Evolutionary conservation across 2,797 vertebrate genomes (phyloP), one percentile per base, ranked within the genome.

Genomic region (Nasua narica): DNA sequence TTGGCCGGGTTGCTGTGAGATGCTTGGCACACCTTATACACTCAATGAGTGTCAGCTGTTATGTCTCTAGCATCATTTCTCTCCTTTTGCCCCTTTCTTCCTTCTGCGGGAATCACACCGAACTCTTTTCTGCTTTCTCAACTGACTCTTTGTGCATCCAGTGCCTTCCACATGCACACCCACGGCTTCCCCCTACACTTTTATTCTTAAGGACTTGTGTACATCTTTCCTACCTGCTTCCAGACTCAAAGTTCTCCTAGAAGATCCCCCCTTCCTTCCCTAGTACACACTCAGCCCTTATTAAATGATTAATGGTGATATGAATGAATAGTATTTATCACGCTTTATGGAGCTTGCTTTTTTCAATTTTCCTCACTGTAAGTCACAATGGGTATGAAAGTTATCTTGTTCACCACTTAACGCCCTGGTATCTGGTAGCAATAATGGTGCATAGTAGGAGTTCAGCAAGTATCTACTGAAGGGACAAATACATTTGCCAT

Each of bases 221-320:
- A 32, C 9, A 74, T 74, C 35, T 90, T 40, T 93, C 79, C 67
- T 74, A 25, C 15, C 8, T 4, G 2, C 6, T 60, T 70, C 50
- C 19, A 65, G 69, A 86, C 6, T 25, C 84, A 35, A 15, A 21
- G 19, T 10, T 84, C 72, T 86, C 15, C 32, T 50, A 50, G 25
- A 76, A n/a, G 16, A 4, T 50, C 15, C 16, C 3, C 6, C 16
- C 15, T 65, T 48, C 67, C 27, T 37, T 83, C 86, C 40, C 37
- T 62, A 54, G 27, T 50, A 40, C 1, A 52, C 18, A 78, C 32
- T 78, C 65, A 40, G 27, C 19, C 27, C 60, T 82, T 69, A 35
- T 85, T 83, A 87, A 65, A 76, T 69, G 87, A 76, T 62, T 58
- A 62, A 32, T 72, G 29, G 12, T 81, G 18, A 43, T 43, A 72